Evolutionary conservation across 2,888 invertebrate genomes (phyloP), one percentile per base, ranked within the genome.

Genomic region (Trissolcus japonicus): DNA sequence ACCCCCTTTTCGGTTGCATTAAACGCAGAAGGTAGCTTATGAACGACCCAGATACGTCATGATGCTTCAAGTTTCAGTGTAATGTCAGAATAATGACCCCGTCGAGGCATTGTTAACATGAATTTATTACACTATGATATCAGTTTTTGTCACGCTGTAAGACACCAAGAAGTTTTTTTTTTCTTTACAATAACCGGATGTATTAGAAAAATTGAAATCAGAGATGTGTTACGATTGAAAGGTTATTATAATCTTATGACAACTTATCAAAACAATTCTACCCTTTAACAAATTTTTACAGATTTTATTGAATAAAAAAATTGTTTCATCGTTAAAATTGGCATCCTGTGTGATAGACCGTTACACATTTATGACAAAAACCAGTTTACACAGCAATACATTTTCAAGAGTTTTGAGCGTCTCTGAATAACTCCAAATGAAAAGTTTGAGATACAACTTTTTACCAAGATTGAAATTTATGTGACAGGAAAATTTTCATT

Each of bases 21-120:
- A 54, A 59, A 50, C 40, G 46, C 43, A 43, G 9, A 35, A 35
- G 48, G 19, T 59, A 60, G 53, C 25, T 43, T 19, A 62, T 3
- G 56, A 60, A 56, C 56, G 55, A 69, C 69, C 69, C 62, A 41
- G 62, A 69, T 69, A 62, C 41, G 62, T 62, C 43, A 51, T 62
- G 68, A 29, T 55, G 21, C 55, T 56, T 51, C 50, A 50, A 19
- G 17, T 56, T 69, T 69, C 41, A 69, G 21, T 17, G 57, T 62
- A 63, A 71, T 50, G 61, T 62, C 62, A 62, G 55, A 69, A 57
- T 56, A 71, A 71, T 57, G 62, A 56, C 43, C 51, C 14, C 62
- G 51, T 11, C 11, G 35, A 35, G 59, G 16, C 56, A 71, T 56
- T 48, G 41, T 68, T 71, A 56, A 50, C 56, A 51, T 62, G 29